A percentile compares a stretch with the other conserved stretches of the same genome.
phyloP scores from a whole-genome alignment of 2,113 vertebrate species.

The Salminus brasiliensis region DNA sequence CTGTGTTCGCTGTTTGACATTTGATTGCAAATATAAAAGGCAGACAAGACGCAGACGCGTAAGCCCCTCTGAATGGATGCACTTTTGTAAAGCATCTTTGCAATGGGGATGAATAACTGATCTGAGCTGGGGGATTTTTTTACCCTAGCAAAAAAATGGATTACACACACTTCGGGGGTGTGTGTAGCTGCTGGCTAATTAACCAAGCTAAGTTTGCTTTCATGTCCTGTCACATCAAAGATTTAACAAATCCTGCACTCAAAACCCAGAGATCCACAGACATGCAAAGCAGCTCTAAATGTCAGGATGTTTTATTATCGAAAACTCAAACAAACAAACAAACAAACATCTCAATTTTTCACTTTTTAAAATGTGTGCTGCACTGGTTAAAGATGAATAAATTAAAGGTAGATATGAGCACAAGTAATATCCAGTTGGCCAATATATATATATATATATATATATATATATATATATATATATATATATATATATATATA shows the following conservation, averaged over 20 bases:
- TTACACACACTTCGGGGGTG: slow-evolving; percentile 30
- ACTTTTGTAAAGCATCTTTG: slow-evolving; percentile 38
- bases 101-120: slow-evolving; percentile 24
- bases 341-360: background rate
- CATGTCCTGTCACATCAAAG: slow-evolving; percentile 31
- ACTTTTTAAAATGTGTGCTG: background rate
- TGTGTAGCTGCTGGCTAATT: slow-evolving; percentile 29
- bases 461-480: too few relatives aligned
- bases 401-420: background rate
- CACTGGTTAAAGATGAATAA: background rate
- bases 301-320: background rate
- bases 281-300: background rate
- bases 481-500: too few relatives aligned
- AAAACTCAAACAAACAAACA: background rate
- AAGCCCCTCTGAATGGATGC: slow-evolving; percentile 15
- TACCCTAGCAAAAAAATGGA: slow-evolving; percentile 33
- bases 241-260: slow-evolving; percentile 36
- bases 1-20: slow-evolving; percentile 24
- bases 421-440: background rate
- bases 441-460: background rate
- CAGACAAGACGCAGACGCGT: slow-evolving; percentile 17
- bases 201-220: slow-evolving; percentile 30
- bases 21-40: slow-evolving; percentile 5
- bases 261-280: background rate
- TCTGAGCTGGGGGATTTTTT: slow-evolving; percentile 28